Evolutionary conservation across 2,113 vertebrate genomes (phyloP).

Genomic region (Callipepla californica): DNA sequence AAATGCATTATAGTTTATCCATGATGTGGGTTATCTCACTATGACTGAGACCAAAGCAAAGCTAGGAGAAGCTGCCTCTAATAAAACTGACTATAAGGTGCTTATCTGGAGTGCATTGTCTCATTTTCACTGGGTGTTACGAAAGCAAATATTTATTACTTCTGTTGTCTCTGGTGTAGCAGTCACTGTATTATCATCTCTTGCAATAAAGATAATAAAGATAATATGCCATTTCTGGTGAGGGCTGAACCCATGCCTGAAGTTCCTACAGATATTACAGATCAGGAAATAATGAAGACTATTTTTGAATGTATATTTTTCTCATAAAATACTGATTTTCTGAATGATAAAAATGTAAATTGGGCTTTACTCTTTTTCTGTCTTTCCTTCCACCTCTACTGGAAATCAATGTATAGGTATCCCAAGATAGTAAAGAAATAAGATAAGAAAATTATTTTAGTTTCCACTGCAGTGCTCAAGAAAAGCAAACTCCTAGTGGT

Average conservation of each 20-base stretch:
- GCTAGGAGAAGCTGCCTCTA: neutral
- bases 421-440: neutral
- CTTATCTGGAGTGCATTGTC: neutral
- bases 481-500: neutral
- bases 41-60: neutral
- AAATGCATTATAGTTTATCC: neutral
- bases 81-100: neutral
- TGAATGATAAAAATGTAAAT: neutral
- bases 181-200: neutral
- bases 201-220: neutral
- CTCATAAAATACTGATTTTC: neutral
- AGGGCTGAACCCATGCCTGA: neutral
- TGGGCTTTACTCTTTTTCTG: neutral
- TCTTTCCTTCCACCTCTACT: neutral
- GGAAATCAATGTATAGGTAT: neutral
- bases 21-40: neutral
- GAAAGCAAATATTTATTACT: constrained; percentile 12
- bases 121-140: neutral
- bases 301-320: neutral
- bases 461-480: neutral
- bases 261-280: neutral
- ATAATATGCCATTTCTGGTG: neutral
- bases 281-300: neutral
- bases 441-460: neutral
- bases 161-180: neutral